Conservation (phyloP, 1,140 invertebrate species). For the Himalopsyche phryganea region DNA sequence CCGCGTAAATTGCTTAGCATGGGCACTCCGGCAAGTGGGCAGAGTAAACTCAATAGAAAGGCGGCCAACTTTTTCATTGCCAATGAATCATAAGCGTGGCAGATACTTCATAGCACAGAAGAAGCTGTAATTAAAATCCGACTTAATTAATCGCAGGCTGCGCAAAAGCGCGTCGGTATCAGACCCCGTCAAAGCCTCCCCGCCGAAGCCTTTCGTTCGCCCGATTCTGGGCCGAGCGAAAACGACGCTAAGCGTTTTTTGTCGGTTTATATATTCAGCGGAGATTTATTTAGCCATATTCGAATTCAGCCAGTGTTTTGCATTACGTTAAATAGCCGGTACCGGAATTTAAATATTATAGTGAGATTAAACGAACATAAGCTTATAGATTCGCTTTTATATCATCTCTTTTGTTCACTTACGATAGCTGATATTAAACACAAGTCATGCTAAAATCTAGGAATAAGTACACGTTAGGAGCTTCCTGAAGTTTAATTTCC, state of each 20-base stretch:
- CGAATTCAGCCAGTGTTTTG: no score
- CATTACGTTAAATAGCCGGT: no score
- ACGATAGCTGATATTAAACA: no score
- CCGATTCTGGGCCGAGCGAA: conserved; percentile 1
- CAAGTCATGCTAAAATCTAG: no score
- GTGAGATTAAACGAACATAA: no score
- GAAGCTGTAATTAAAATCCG: not conserved
- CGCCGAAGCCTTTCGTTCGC: conserved; percentile 5
- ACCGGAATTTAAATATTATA: no score
- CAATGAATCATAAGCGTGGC: conserved; percentile 5
- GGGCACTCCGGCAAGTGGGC: no score
- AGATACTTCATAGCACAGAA: not conserved
- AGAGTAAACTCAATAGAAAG: not conserved
- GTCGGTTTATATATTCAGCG: conserved; percentile 5
- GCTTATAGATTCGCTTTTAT: no score
- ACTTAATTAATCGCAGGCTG: conserved; percentile 13
- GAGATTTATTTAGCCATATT: conserved; percentile 3
- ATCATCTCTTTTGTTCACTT: no score
- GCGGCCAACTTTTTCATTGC: conserved; percentile 4
- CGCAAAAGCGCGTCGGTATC: not conserved
- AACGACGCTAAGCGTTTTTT: conserved; percentile 5
- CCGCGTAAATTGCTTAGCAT: no score
- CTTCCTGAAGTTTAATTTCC: no score
- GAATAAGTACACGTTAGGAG: no score
- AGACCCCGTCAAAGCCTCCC: not conserved